phyloP scores from a whole-genome alignment of 2,888 invertebrate genomes.

The Pterostichus madidus region DNA sequence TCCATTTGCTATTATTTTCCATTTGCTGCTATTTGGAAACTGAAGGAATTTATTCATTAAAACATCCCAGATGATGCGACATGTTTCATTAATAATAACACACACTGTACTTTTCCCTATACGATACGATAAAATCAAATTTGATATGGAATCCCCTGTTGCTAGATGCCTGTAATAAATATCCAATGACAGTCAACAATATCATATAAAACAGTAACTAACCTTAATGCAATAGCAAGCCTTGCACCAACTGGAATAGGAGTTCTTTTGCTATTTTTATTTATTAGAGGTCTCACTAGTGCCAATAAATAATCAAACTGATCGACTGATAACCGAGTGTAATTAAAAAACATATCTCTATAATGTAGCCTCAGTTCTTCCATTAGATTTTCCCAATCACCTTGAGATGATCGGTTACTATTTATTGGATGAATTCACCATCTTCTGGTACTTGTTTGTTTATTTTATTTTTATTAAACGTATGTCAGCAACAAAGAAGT shows the following conservation, averaged over 20 bases:
- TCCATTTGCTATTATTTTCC: constrained; percentile 69
- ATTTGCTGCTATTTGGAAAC: constrained; percentile 65
- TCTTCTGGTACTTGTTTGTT: too few species aligned
- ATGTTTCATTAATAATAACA: constrained; percentile 67
- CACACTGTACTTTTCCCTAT: constrained; percentile 70
- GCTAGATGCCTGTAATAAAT: neutral
- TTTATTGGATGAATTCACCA: too few species aligned
- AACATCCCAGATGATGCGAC: constrained; percentile 36
- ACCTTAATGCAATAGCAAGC: constrained; percentile 70
- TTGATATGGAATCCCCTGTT: neutral
- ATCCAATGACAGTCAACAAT: too few species aligned
- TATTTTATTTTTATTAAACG: too few species aligned
- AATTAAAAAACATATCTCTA: too few species aligned
- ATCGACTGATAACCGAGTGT: neutral
- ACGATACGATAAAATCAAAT: constrained; percentile 41
- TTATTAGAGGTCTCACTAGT: neutral
- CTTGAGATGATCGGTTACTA: too few species aligned
- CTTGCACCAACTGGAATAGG: constrained; percentile 67
- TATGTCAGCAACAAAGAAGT: too few species aligned
- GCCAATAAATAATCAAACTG: neutral
- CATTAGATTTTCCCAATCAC: too few species aligned
- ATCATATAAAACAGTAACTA: constrained; percentile 27
- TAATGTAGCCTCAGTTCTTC: too few species aligned
- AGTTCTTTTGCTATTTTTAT: constrained; percentile 1
- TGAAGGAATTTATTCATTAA: constrained; percentile 67